phyloP scores from a whole-genome alignment of 2,113 vertebrate genomes.

The Eurypyga helias region DNA sequence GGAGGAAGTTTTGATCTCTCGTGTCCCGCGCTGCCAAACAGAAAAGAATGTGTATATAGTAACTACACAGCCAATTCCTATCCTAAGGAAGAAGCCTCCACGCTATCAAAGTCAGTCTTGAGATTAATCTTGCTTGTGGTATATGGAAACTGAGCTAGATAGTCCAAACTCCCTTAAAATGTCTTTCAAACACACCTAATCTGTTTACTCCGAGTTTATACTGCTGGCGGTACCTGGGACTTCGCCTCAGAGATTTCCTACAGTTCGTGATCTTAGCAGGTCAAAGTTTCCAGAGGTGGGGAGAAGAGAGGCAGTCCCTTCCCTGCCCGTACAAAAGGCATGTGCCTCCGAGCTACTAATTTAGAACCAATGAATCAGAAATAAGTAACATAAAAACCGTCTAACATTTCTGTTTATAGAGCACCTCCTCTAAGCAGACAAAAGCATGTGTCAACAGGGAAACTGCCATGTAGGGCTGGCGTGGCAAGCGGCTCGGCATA shows the following conservation, averaged over 20 bases:
- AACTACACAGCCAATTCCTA: neutral
- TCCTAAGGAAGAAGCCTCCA: neutral
- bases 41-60: neutral
- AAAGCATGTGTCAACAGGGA: constrained; percentile 58
- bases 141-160: neutral
- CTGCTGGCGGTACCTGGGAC: neutral
- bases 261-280: constrained; percentile 35
- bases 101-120: neutral
- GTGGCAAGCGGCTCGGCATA: constrained; percentile 4
- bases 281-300: constrained; percentile 44
- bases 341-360: constrained; percentile 37
- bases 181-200: neutral
- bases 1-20: neutral
- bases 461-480: neutral
- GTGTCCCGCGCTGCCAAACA: neutral
- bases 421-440: constrained; percentile 21
- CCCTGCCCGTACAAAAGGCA: neutral
- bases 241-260: constrained; percentile 43
- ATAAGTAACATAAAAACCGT: neutral
- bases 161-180: neutral
- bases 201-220: neutral
- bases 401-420: neutral
- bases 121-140: neutral
- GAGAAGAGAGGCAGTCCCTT: neutral
- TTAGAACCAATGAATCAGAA: constrained; percentile 38